A percentile compares a stretch with the other conserved stretches of the same genome.
Conservation (phyloP, 1,140 invertebrate genomes). For the Drosophila gunungcola region DNA sequence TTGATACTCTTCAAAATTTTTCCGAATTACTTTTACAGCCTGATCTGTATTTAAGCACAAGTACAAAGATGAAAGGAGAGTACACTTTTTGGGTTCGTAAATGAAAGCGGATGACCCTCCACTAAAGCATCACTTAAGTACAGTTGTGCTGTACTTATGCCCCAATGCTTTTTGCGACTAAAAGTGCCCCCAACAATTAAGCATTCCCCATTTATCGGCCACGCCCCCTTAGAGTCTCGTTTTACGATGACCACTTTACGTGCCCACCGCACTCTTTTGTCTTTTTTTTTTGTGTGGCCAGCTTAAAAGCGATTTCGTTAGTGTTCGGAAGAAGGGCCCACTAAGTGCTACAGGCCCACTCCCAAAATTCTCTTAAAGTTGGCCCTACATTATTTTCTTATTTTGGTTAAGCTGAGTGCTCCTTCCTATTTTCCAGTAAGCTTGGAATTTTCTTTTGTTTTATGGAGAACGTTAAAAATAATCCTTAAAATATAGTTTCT, state of each 20-base stretch:
- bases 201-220: conserved; percentile 8
- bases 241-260: conserved; percentile 54
- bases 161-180: neutral
- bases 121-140: conserved; percentile 15
- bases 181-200: conserved; percentile 25
- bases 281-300: too few relatives aligned
- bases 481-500: too few relatives aligned
- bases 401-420: neutral
- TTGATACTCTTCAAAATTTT: too few relatives aligned
- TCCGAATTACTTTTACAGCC: neutral
- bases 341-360: conserved; percentile 16
- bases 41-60: neutral
- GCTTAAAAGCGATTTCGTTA: conserved; percentile 32
- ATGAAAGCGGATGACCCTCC: neutral
- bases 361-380: neutral
- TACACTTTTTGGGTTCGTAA: conserved; percentile 3
- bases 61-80: neutral
- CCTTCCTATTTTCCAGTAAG: too few relatives aligned
- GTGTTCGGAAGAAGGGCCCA: neutral
- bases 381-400: neutral
- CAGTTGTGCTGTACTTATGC: conserved; percentile 19
- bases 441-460: too few relatives aligned
- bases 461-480: too few relatives aligned
- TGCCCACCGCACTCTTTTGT: conserved; percentile 27
- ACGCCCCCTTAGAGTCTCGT: neutral